Conservation (phyloP, 2,113 vertebrate genomes). For the Charadrius vociferus region DNA sequence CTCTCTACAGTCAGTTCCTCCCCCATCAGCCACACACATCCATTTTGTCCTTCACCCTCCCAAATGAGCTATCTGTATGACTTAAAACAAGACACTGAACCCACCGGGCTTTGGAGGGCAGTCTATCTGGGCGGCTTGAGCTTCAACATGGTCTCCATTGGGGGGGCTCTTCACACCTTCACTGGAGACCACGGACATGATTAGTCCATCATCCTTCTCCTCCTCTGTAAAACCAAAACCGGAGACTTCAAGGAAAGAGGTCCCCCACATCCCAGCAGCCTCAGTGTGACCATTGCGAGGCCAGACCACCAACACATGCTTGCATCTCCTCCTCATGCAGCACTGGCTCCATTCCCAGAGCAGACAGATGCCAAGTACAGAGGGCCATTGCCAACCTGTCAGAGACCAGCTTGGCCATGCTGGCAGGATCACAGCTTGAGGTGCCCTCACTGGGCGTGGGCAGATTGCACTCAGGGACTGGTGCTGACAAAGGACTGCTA, state of each 20-base stretch:
- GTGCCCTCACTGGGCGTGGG: background rate
- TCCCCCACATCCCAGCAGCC: background rate
- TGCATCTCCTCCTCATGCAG: fast-evolving
- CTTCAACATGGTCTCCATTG: conserved; percentile 35
- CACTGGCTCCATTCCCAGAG: background rate
- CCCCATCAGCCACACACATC: background rate
- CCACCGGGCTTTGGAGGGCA: conserved; percentile 38
- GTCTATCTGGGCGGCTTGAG: background rate
- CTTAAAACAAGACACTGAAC: background rate
- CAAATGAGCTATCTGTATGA: background rate
- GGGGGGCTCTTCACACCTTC: conserved; percentile 55
- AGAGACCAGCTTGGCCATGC: background rate
- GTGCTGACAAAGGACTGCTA: background rate
- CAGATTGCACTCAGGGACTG: background rate
- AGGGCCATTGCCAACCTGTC: background rate
- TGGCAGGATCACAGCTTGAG: background rate
- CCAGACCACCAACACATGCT: background rate
- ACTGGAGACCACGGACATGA: conserved; percentile 44
- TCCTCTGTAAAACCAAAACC: conserved; percentile 50
- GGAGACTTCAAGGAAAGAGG: background rate
- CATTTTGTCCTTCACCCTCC: background rate
- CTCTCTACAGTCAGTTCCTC: background rate
- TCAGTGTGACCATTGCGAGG: fast-evolving
- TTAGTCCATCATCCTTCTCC: conserved; percentile 62
- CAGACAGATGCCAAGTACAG: fast-evolving